These are phyloP conservation scores for Drosophila takahashii DNA, from an alignment of 1,140 invertebrate genomes.

Conservation along the genomic window DNA sequence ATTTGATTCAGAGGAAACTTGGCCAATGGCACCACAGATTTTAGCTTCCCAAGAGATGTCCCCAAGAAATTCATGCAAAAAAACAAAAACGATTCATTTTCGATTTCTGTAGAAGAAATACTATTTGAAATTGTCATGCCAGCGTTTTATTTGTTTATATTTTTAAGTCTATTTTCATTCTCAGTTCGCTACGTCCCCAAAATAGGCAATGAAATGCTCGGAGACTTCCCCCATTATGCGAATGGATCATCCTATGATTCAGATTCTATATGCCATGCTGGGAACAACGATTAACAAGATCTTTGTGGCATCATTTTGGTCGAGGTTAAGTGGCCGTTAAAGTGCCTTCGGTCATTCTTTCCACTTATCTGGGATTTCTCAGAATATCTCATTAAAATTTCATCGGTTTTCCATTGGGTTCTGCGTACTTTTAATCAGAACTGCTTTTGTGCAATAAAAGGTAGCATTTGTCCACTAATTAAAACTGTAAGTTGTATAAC, in stretches of 20 bases:
- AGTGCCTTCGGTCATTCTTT: constrained; percentile 37
- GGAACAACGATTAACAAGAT: constrained; percentile 65
- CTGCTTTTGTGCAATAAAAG: constrained; percentile 1
- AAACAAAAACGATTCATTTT: constrained; percentile 53
- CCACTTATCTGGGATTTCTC: constrained; percentile 27
- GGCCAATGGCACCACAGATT: constrained; percentile 10
- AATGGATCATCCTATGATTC: constrained; percentile 59
- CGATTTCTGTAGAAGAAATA: constrained; percentile 60
- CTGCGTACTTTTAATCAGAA: constrained; percentile 22
- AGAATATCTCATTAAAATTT: constrained; percentile 52
- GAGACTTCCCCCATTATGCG: constrained; percentile 41
- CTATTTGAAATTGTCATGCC: constrained; percentile 57
- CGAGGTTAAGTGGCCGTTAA: constrained; percentile 58
- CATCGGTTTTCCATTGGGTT: constrained; percentile 22
- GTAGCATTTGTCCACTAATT: background rate
- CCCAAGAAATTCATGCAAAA: constrained; percentile 10
- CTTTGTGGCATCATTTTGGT: constrained; percentile 45
- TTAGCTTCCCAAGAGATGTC: constrained; percentile 12
- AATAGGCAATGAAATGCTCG: constrained; percentile 43
- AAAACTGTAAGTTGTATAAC: background rate
- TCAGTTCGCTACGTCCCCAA: constrained; percentile 24
- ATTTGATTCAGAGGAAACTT: constrained; percentile 16
- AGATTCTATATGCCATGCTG: constrained; percentile 43
- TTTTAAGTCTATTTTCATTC: constrained; percentile 32
- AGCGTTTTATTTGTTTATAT: constrained; percentile 27